phyloP scores from a whole-genome alignment of 1,140 invertebrate species.

The Pinna nobilis region DNA sequence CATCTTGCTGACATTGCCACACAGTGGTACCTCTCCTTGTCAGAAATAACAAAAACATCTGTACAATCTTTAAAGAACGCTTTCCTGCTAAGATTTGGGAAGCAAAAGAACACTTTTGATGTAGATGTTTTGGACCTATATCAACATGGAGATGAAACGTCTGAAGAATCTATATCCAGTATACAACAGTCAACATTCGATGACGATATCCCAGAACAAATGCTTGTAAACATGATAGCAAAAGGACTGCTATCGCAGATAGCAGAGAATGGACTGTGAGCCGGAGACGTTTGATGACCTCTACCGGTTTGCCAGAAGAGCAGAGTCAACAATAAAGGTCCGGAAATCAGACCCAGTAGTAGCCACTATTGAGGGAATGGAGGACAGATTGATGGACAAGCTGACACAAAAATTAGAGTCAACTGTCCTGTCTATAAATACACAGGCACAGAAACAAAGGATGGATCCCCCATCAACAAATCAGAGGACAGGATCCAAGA shows the following conservation, averaged over 20 bases:
- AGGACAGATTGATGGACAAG: not conserved
- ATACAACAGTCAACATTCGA: not conserved
- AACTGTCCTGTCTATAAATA: not conserved
- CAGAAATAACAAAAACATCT: not conserved
- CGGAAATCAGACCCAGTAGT: not conserved
- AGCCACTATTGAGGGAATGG: not conserved
- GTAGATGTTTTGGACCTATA: not conserved
- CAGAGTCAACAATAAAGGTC: not conserved
- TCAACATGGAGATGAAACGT: constrained; percentile 3
- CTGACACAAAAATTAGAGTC: not conserved
- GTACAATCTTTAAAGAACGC: not conserved
- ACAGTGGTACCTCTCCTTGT: not conserved
- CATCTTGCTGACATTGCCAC: not conserved
- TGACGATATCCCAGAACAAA: not conserved
- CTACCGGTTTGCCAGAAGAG: not conserved
- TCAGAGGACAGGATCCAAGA: not conserved
- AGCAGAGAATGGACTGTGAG: not conserved
- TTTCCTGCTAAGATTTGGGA: not conserved
- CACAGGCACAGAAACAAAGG: not conserved
- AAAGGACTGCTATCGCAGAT: not conserved
- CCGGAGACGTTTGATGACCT: not conserved
- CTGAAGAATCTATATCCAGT: not conserved
- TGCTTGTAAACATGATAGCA: not conserved
- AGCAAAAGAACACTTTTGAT: not conserved
- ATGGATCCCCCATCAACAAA: not conserved